Conservation (phyloP, 2,113 vertebrate species). For the Phoenicopterus ruber region DNA sequence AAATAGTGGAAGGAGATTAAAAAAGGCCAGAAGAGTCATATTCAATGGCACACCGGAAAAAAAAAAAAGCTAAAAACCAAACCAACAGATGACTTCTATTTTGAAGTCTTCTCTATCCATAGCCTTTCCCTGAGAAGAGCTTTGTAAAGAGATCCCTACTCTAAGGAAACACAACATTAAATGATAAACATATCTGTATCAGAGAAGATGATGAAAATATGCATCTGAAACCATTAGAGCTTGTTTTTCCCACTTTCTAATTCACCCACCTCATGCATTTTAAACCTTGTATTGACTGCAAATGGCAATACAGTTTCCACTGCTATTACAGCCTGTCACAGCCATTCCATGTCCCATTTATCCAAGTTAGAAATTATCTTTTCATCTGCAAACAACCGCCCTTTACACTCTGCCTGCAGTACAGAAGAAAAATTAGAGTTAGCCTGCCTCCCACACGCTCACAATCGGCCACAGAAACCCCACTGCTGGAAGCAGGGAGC, state of each 20-base stretch:
- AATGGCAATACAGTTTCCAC: background rate
- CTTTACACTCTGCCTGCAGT: background rate
- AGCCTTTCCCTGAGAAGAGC: background rate
- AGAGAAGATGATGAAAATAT: background rate
- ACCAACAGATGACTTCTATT: background rate
- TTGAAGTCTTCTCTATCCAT: background rate
- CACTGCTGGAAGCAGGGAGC: background rate
- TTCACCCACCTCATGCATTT: background rate
- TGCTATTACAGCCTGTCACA: constrained; percentile 3
- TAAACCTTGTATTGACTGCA: background rate
- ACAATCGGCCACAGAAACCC: background rate
- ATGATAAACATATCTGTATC: background rate
- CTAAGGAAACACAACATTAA: background rate
- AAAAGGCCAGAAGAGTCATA: background rate
- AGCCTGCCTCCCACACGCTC: background rate
- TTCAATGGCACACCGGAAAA: background rate
- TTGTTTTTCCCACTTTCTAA: background rate
- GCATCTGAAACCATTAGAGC: background rate
- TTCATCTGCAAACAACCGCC: constrained; percentile 9
- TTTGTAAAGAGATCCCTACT: background rate
- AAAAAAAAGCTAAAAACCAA: background rate
- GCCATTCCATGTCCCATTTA: background rate
- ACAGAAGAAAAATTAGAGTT: background rate
- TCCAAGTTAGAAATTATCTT: background rate
- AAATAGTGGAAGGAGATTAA: background rate